Base-by-base conservation (phyloP, 2,113 vertebrate species). In the Pomatorhinus ruficollis region DNA sequence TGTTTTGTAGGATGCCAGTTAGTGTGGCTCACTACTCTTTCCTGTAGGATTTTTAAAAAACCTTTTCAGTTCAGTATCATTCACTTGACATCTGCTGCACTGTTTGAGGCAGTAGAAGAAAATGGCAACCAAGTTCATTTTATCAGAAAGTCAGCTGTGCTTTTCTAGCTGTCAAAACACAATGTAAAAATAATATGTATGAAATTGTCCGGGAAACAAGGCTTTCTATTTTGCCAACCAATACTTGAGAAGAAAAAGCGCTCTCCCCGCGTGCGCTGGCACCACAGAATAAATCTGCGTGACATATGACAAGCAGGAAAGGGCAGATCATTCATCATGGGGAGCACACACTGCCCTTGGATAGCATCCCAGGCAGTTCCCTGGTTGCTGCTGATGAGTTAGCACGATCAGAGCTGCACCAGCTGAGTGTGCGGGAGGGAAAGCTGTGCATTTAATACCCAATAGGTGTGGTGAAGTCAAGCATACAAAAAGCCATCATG, bases 251-350 rank as follows among this genome's bases (percentile, higher is more conserved):
- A 79, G 84, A 90, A 33, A 54, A 74, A 81, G 59, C 7, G 3
- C 42, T 93, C 89, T 88, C 50, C 11, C 85, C 14, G 5, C 49
- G 4, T 66, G 53, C 4, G 2, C 74, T 86, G 68, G 83, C 86
- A 45, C 66, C 11, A 4, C 59, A 54, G 85, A 87, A 71, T 84
- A 87, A 97, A 96, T 92, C 72, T 75, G 24, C 1, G 3, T 89
- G 89, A 89, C 93, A 86, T 28, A 7, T 93, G 83, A 91, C 93
- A 94, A 94, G 88, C 83, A 71, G 59, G 61, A 97, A 98, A 95
- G 81, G 92, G 93, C 95, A 83, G 83, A 87, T 89, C 93, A 95
- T 97, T 85, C 89, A 96, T 97, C 96, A 97, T 53, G 35, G 85
- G 53, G 78, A 70, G 60, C 21, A 12, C 83, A 64, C 90, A 39